phyloP scores from a whole-genome alignment of 2,113 vertebrate species.

The Ancistrus triradiatus region DNA sequence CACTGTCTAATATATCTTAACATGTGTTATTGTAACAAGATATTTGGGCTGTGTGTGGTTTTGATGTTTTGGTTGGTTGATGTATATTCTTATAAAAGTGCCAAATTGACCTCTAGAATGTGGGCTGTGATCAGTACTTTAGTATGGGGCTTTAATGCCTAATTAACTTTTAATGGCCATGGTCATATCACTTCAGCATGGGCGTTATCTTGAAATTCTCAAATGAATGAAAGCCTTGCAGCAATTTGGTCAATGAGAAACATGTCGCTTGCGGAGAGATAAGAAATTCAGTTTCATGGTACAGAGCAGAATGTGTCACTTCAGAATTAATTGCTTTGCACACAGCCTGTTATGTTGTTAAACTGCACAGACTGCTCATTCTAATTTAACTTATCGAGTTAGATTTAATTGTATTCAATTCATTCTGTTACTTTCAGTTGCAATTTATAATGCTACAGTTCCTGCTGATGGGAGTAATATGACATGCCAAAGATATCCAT shows the following conservation, averaged over 20 bases:
- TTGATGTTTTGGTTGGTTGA: no score
- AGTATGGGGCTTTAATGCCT: neutral
- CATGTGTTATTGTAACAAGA: no score
- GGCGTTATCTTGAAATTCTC: neutral
- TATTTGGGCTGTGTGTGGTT: no score
- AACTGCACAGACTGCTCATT: neutral
- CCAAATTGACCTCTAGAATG: no score
- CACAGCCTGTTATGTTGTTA: neutral
- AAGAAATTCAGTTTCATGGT: neutral
- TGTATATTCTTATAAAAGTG: no score
- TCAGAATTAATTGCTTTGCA: neutral
- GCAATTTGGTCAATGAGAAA: neutral
- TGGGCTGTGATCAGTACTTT: neutral
- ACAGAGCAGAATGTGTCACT: slow-evolving; percentile 1
- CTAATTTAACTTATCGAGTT: slow-evolving; percentile 8
- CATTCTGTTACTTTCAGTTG: neutral
- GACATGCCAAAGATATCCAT: no score
- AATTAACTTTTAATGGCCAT: neutral
- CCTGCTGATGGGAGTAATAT: no score
- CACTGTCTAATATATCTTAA: no score
- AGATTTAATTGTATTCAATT: neutral
- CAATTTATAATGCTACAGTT: neutral
- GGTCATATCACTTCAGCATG: neutral
- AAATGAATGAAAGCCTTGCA: slow-evolving; percentile 18
- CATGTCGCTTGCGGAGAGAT: neutral